These are phyloP conservation scores for Menidia beryllina DNA, from an alignment of 2,113 vertebrate species.

Conservation along the genomic window DNA sequence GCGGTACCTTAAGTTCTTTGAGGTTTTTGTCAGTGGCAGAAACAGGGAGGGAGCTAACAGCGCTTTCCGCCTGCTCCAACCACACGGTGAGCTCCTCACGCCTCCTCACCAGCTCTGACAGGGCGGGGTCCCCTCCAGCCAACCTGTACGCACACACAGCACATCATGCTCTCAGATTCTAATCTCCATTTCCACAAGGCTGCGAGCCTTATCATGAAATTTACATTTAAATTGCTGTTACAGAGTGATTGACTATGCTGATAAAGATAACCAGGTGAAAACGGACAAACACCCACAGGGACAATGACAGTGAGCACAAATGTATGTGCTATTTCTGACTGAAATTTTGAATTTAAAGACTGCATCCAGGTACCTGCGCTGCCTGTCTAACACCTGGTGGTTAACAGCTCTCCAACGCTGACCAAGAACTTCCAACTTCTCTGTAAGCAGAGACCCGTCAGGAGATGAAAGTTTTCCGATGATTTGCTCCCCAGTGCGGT, in stretches of 20 bases:
- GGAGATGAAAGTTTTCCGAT: constrained; percentile 86
- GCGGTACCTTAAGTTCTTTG: constrained; percentile 86
- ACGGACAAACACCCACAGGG: constrained; percentile 35
- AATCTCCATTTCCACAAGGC: constrained; percentile 54
- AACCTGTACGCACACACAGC: constrained; percentile 79
- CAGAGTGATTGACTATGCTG: constrained; percentile 41
- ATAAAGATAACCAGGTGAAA: constrained; percentile 49
- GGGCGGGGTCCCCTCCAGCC: constrained; percentile 81
- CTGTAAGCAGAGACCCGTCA: constrained; percentile 87
- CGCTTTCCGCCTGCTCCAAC: constrained; percentile 85
- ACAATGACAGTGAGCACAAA: constrained; percentile 5
- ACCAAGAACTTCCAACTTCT: constrained; percentile 86
- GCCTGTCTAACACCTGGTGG: constrained; percentile 81
- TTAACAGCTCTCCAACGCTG: constrained; percentile 85
- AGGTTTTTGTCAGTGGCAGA: constrained; percentile 82
- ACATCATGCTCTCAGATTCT: constrained; percentile 37
- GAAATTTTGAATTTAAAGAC: constrained; percentile 1
- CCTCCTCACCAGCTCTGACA: constrained; percentile 83
- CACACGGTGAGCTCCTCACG: constrained; percentile 84
- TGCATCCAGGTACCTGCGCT: constrained; percentile 83
- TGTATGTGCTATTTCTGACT: constrained; percentile 11
- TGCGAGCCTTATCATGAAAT: constrained; percentile 53
- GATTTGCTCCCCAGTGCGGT: constrained; percentile 87
- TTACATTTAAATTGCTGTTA: constrained; percentile 67
- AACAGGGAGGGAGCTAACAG: constrained; percentile 74